These are phyloP conservation scores for Lottia gigantea DNA, from an alignment of 2,888 invertebrate species.

Conservation along the genomic window DNA sequence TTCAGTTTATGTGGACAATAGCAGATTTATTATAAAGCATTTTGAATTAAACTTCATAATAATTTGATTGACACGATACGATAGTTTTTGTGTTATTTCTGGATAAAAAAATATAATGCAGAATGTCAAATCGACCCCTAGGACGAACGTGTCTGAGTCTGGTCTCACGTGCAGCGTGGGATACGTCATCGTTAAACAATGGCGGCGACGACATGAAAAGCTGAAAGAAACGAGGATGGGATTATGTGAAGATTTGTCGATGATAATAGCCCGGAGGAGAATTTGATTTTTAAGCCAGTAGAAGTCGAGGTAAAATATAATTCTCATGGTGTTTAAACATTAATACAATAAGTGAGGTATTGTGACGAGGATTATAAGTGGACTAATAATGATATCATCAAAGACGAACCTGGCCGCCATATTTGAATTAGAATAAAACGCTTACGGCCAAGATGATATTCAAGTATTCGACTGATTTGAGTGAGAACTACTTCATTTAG, in stretches of 20 bases:
- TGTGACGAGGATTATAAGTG: background rate
- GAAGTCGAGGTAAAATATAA: background rate
- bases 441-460: background rate
- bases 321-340: conserved; percentile 7
- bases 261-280: background rate
- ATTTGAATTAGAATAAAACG: conserved; percentile 1
- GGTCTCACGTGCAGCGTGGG: conserved; percentile 11
- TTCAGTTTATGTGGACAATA: no score
- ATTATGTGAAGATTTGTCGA: conserved; percentile 4
- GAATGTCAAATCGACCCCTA: background rate
- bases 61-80: no score
- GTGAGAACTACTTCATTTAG: background rate
- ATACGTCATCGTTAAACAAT: conserved; percentile 8
- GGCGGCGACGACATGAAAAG: background rate
- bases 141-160: background rate
- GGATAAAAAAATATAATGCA: no score
- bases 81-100: no score
- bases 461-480: background rate
- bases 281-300: background rate
- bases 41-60: no score
- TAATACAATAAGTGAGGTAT: background rate
- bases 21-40: no score
- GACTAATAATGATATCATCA: conserved; percentile 11
- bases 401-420: conserved; percentile 1
- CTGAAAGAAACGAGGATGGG: background rate